Evolutionary conservation across 2,113 vertebrate genomes (phyloP), one percentile per base, ranked within the genome.

Genomic region (Eclectus roratus): DNA sequence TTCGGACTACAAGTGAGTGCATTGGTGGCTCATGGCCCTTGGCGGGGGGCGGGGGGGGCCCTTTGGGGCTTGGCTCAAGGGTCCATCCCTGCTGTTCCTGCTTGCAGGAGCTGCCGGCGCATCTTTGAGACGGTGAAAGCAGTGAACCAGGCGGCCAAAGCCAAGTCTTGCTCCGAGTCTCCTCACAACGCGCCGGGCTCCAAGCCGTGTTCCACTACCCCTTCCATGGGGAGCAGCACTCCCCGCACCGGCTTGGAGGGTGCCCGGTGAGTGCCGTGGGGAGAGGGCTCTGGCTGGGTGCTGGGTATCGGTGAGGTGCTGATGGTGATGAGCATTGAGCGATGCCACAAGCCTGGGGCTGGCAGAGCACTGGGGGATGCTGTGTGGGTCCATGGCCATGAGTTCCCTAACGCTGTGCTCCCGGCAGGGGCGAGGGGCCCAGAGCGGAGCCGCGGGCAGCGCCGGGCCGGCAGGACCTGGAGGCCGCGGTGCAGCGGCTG

Each of bases 81-180:
- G 10, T 28, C 11, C 43, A 11, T 68, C 41, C 4, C 49, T 25
- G 25, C 64, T 35, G 10, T 23, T 13, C 31, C 88, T 93, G 93
- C 44, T 90, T 92, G 25, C 97, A 98, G 98, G 93, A 98, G 97
- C 85, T 98, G 88, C 11, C 96, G 96, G 96, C 98, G 98, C 5
- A 98, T 98, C 79, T 99, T 99, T 64, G 98, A 99, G 97, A 98
- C 98, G 0, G 98, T 98, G 74, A 98, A 98, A 77, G 97, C 98
- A 1, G 98, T 97, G 71, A 98, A 98, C 94, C 98, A 98, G 73
- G 96, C 47, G 0, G 97, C 91, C 74, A 97, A 97, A 80, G 91
- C 98, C 94, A 98, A 94, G 52, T 98, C 98, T 21, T 96, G 79
- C 44, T 98, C 97, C 2, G 97, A 95, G 44, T 98, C 98, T 5